These are phyloP conservation scores for Sebastolobus altivelis DNA, from an alignment of 2,797 vertebrate genomes.

Conservation along the genomic window DNA sequence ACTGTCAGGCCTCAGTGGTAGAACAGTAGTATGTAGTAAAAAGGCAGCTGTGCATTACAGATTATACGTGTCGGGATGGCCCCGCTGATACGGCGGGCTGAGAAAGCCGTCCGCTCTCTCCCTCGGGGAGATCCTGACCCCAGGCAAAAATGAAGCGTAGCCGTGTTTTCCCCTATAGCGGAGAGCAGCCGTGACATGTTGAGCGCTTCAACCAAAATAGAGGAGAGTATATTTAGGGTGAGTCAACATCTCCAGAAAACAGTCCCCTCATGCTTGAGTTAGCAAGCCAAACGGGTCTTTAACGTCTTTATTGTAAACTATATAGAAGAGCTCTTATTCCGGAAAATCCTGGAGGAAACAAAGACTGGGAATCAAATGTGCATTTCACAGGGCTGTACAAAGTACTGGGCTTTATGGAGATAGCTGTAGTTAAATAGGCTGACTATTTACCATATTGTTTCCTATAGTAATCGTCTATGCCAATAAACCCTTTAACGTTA, in stretches of 20 bases:
- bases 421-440: neutral
- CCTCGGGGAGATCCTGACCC: conserved; percentile 77
- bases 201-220: conserved; percentile 76
- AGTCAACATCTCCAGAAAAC: conserved; percentile 80
- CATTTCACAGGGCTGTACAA: neutral
- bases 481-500: neutral
- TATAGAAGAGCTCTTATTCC: conserved; percentile 51
- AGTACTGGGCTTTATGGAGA: neutral
- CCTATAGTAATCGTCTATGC: neutral
- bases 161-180: conserved; percentile 75
- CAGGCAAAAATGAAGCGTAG: conserved; percentile 70
- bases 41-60: conserved; percentile 71
- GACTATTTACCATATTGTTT: neutral
- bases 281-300: conserved; percentile 77
- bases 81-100: conserved; percentile 67
- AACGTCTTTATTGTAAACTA: conserved; percentile 72
- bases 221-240: conserved; percentile 77
- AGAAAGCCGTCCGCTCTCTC: conserved; percentile 57
- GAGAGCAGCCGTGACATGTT: conserved; percentile 76
- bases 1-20: conserved; percentile 68
- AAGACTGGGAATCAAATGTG: conserved; percentile 30
- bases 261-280: conserved; percentile 73
- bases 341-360: conserved; percentile 38
- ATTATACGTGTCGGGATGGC: conserved; percentile 76
- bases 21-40: conserved; percentile 69